These are phyloP conservation scores for Beroe forskalii DNA, from an alignment of 37 sponge, comb jelly and placozoan genomes.

Conservation along the genomic window DNA sequence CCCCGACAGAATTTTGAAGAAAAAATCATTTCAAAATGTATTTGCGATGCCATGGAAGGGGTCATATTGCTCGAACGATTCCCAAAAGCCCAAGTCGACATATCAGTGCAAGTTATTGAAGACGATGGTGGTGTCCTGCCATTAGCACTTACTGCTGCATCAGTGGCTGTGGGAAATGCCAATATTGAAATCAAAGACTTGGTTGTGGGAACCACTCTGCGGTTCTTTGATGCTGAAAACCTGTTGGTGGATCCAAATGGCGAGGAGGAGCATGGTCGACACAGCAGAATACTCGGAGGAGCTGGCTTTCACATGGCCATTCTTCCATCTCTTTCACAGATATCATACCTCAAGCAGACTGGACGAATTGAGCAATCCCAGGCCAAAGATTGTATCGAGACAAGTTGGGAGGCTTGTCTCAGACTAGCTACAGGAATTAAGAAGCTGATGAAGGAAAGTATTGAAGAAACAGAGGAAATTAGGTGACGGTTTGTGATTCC, in stretches of 20 bases:
- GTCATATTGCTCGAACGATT: conserved; percentile 32
- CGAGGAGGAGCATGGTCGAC: conserved; percentile 27
- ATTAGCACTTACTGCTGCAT: conserved; percentile 56
- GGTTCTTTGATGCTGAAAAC: neutral
- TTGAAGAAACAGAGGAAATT: neutral
- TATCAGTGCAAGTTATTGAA: conserved; percentile 39
- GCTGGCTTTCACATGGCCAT: conserved; percentile 53
- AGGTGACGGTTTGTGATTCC: neutral
- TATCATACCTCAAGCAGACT: conserved; percentile 38
- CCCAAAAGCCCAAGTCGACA: conserved; percentile 44
- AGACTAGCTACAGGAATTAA: conserved; percentile 40
- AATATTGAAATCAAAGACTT: conserved; percentile 42
- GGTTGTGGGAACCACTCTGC: conserved; percentile 32
- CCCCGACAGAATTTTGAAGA: conserved; percentile 52
- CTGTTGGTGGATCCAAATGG: conserved; percentile 41
- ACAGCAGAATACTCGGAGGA: neutral
- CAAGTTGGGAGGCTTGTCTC: conserved; percentile 35
- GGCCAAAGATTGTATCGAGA: conserved; percentile 60
- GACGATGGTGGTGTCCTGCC: conserved; percentile 49
- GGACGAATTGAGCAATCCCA: conserved; percentile 32
- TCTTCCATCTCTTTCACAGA: conserved; percentile 33
- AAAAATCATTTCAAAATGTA: conserved; percentile 40
- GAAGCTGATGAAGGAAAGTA: neutral
- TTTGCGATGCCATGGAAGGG: conserved; percentile 64
- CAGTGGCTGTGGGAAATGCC: conserved; percentile 41